Conservation (phyloP, 2,888 invertebrate genomes). For the Calliphora vomitoria region DNA sequence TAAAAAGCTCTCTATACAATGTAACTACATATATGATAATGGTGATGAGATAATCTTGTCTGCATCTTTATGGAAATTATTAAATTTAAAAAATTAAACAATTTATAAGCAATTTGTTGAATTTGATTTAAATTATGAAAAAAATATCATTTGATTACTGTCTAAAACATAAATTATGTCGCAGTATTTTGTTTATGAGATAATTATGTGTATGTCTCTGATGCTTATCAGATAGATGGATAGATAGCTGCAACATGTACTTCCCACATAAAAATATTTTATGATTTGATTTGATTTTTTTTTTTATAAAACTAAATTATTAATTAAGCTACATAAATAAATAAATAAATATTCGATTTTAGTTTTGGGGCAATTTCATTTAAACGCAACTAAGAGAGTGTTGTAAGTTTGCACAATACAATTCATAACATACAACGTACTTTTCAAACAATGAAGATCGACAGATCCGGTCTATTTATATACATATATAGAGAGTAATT, state of each 20-base stretch:
- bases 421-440: not conserved
- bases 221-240: no score
- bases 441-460: constrained; percentile 66
- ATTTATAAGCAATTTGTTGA: constrained; percentile 25
- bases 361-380: not conserved
- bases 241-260: not conserved
- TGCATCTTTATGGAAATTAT: not conserved
- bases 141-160: not conserved
- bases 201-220: not conserved
- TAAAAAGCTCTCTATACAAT: not conserved
- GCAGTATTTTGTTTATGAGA: not conserved
- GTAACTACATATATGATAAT: not conserved
- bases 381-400: not conserved
- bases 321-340: not conserved
- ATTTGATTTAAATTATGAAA: constrained; percentile 4
- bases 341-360: not conserved
- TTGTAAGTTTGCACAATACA: not conserved
- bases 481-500: constrained; percentile 27
- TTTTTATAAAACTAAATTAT: constrained; percentile 22
- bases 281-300: not conserved
- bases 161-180: constrained; percentile 5
- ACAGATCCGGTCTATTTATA: constrained; percentile 72
- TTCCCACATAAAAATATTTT: constrained; percentile 8
- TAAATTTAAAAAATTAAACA: constrained; percentile 14
- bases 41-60: not conserved